A percentile compares a stretch with the other conserved stretches of the same genome.
Conservation (phyloP, 2,888 invertebrate genomes). For the Drosophila suboccidentalis region DNA sequence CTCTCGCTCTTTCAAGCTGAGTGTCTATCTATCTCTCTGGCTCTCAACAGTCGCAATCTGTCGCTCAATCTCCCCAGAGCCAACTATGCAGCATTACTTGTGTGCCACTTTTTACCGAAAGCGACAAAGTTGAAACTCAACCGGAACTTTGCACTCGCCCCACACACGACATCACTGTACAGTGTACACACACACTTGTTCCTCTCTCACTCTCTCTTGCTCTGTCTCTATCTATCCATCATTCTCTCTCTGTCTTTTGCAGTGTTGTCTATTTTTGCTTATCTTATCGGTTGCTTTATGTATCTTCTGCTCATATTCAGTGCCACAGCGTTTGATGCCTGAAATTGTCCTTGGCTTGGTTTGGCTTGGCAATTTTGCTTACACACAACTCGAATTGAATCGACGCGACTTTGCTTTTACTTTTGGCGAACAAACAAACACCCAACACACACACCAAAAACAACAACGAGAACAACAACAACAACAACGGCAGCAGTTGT, state of each 20-base stretch:
- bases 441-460: constrained; percentile 13
- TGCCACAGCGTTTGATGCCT: constrained; percentile 37
- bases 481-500: constrained; percentile 16
- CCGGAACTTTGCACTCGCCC: constrained; percentile 53
- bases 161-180: constrained; percentile 18
- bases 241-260: not conserved
- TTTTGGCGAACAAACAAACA: constrained; percentile 42
- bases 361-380: constrained; percentile 63
- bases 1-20: not conserved
- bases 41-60: constrained; percentile 61
- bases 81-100: constrained; percentile 67
- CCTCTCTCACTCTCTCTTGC: not conserved
- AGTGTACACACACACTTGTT: constrained; percentile 1
- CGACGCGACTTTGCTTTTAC: constrained; percentile 65
- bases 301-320: constrained; percentile 54
- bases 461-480: constrained; percentile 17
- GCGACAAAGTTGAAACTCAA: constrained; percentile 75
- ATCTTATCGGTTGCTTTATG: constrained; percentile 54
- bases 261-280: constrained; percentile 30
- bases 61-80: constrained; percentile 74
- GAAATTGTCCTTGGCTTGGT: constrained; percentile 54
- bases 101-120: constrained; percentile 66
- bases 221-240: not conserved
- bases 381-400: constrained; percentile 66
- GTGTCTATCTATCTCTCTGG: constrained; percentile 7